A percentile compares a stretch with the other conserved stretches of the same genome.
phyloP scores from a whole-genome alignment of 1,140 invertebrate genomes.

The Zaprionus capensis region DNA sequence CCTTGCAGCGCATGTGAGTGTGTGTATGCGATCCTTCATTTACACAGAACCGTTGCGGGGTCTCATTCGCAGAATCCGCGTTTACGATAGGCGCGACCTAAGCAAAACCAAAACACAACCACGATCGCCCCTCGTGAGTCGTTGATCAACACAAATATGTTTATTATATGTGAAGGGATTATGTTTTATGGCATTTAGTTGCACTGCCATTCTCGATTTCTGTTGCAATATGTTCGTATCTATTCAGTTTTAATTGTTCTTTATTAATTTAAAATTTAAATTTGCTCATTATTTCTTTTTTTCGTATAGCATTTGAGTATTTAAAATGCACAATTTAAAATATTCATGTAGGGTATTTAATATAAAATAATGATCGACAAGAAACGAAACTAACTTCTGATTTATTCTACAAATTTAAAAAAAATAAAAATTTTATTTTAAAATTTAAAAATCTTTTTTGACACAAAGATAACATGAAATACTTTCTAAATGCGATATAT shows the following conservation, averaged over 20 bases:
- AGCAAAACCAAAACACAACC: conserved; percentile 34
- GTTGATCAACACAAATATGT: conserved; percentile 4
- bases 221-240: background rate
- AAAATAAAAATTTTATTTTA: too few species aligned
- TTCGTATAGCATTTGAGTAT: background rate
- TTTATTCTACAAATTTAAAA: too few species aligned
- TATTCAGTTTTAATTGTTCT: background rate
- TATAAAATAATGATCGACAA: too few species aligned
- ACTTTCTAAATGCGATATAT: too few species aligned
- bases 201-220: background rate
- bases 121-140: background rate
- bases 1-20: background rate
- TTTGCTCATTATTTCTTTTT: background rate
- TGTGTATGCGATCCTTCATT: conserved; percentile 39
- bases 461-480: too few species aligned
- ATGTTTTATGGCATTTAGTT: background rate
- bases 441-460: too few species aligned
- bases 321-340: background rate
- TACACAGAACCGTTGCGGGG: conserved; percentile 53
- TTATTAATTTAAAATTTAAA: background rate
- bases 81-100: conserved; percentile 68
- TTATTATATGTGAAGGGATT: conserved; percentile 21
- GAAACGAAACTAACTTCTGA: too few species aligned
- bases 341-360: too few species aligned
- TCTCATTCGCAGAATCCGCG: conserved; percentile 58